Percentiles rank a stretch among this genome's conserved stretches.
Evolutionary conservation across 2,113 vertebrate genomes (phyloP).

Genomic region (Ptyas mucosa): DNA sequence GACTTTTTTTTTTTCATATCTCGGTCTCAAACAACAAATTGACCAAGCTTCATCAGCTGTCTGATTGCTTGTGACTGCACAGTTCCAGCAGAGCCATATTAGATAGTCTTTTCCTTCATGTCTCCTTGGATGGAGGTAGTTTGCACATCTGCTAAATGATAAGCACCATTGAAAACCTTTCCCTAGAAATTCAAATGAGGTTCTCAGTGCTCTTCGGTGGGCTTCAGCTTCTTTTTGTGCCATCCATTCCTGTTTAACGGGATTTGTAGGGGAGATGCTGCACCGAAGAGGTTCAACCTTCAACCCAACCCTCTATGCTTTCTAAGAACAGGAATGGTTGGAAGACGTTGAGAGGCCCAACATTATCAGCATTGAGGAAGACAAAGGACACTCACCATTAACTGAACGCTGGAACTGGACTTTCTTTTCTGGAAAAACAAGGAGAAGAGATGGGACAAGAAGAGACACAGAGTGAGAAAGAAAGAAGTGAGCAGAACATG

Average conservation of each 20-base stretch:
- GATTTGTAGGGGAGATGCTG: conserved; percentile 63
- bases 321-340: conserved; percentile 68
- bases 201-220: conserved; percentile 49
- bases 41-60: conserved; percentile 41
- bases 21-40: conserved; percentile 63
- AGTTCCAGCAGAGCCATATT: conserved; percentile 69
- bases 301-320: conserved; percentile 69
- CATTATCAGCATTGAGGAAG: conserved; percentile 74
- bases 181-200: conserved; percentile 59
- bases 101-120: conserved; percentile 61
- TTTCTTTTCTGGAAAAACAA: conserved; percentile 95
- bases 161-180: conserved; percentile 67
- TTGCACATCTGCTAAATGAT: conserved; percentile 66
- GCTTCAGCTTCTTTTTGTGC: conserved; percentile 58
- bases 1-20: conserved; percentile 61
- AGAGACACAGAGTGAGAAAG: conserved; percentile 78
- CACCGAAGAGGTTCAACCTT: conserved; percentile 67
- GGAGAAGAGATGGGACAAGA: conserved; percentile 88
- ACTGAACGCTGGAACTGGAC: conserved; percentile 91
- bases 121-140: conserved; percentile 66
- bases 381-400: conserved; percentile 89
- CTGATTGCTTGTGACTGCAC: conserved; percentile 58
- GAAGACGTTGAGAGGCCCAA: conserved; percentile 69
- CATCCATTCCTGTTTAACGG: conserved; percentile 55
- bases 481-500: conserved; percentile 70